Evolutionary conservation across 2,113 vertebrate genomes (phyloP).

Genomic region (Orthonyx spaldingii): DNA sequence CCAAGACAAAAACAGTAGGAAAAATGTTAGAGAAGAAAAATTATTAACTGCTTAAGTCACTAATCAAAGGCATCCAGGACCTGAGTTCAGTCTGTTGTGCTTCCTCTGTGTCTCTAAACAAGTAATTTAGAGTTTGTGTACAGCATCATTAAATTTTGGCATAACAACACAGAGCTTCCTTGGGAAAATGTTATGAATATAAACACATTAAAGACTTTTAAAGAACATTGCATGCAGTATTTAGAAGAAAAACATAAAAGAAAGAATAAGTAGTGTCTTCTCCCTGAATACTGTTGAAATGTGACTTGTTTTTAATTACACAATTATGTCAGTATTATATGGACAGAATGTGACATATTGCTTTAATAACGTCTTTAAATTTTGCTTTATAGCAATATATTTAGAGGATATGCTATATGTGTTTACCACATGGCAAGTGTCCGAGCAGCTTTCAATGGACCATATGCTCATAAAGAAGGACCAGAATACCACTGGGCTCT

Average conservation of each 20-base stretch:
- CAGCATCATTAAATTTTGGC: background rate
- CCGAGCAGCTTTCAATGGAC: conserved; percentile 92
- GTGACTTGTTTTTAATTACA: background rate
- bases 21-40: background rate
- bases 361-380: background rate
- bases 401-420: conserved; percentile 93
- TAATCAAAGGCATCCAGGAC: background rate
- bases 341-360: background rate
- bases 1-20: background rate
- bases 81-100: background rate
- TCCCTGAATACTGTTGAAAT: background rate
- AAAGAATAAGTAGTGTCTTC: background rate
- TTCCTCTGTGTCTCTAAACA: background rate
- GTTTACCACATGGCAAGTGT: conserved; percentile 93
- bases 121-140: background rate
- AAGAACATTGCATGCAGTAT: background rate
- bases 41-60: background rate
- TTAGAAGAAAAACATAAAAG: background rate
- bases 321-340: background rate
- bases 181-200: background rate
- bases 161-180: background rate
- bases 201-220: background rate
- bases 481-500: conserved; percentile 92
- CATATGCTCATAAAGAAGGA: conserved; percentile 89
- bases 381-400: conserved; percentile 79